A percentile compares a stretch with the other conserved stretches of the same genome.
phyloP scores from a whole-genome alignment of 2,888 invertebrate species.

The Andricus quercusramuli region DNA sequence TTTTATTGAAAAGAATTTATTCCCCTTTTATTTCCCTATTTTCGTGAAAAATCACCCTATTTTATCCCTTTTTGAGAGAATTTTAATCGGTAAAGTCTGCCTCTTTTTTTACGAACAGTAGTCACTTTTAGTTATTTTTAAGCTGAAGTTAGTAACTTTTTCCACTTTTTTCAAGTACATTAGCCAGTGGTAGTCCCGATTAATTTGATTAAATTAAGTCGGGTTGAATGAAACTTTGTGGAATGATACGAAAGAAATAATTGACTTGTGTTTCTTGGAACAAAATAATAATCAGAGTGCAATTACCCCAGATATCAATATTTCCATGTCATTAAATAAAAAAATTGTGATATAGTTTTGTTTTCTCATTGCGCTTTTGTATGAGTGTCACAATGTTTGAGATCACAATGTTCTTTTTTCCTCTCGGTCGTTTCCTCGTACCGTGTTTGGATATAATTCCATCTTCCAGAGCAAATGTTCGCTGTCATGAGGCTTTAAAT shows the following conservation, averaged over 20 bases:
- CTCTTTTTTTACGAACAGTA: no score
- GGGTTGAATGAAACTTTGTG: conserved; percentile 13
- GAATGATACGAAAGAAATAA: neutral
- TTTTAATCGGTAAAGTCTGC: no score
- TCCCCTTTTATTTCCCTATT: no score
- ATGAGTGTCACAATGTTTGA: conserved; percentile 23
- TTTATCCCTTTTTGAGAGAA: no score
- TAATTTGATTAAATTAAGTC: neutral
- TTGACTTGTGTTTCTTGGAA: conserved; percentile 14
- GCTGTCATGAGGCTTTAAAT: conserved; percentile 66
- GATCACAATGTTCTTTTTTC: conserved; percentile 28
- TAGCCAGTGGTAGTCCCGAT: no score
- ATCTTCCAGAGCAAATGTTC: conserved; percentile 68
- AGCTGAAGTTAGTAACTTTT: no score
- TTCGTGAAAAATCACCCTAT: no score
- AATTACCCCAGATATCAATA: conserved; percentile 27
- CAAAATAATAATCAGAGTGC: conserved; percentile 21
- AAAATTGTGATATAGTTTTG: conserved; percentile 23
- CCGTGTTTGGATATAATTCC: conserved; percentile 59
- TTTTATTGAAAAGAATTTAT: no score
- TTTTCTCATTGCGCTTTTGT: conserved; percentile 32
- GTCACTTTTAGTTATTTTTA: no score
- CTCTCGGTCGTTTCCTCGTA: conserved; percentile 23
- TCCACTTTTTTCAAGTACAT: no score
- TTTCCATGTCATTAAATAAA: conserved; percentile 25